Evolutionary conservation across 2,113 vertebrate genomes (phyloP).

Genomic region (Tetraodon nigroviridis): DNA sequence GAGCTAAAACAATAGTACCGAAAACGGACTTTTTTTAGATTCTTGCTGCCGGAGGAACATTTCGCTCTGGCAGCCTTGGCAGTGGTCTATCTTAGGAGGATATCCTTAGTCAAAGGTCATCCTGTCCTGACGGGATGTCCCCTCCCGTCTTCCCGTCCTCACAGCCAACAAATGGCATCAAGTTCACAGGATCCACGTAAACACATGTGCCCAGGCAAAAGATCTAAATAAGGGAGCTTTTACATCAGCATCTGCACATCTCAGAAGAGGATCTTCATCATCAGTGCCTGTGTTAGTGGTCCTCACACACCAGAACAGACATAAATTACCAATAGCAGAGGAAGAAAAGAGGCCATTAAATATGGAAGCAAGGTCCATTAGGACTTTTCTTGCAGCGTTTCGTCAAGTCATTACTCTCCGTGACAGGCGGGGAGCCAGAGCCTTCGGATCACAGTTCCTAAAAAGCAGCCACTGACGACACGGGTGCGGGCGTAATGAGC

Average conservation of each 20-base stretch:
- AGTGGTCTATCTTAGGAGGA: conserved; percentile 52
- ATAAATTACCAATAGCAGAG: too few species aligned
- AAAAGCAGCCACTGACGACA: conserved; percentile 41
- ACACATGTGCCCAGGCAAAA: too few species aligned
- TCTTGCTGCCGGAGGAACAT: conserved; percentile 9
- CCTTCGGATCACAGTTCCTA: conserved; percentile 35
- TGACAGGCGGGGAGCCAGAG: conserved; percentile 45
- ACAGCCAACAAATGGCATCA: neutral
- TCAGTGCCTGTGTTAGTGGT: too few species aligned
- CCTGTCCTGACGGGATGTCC: conserved; percentile 63
- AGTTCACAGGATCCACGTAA: too few species aligned
- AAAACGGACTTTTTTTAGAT: conserved; percentile 6
- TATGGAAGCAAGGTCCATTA: conserved; percentile 67
- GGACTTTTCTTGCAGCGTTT: conserved; percentile 58
- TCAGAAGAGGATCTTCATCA: too few species aligned
- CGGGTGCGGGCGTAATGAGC: conserved; percentile 41
- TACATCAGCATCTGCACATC: too few species aligned
- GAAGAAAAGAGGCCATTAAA: conserved; percentile 61
- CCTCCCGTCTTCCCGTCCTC: conserved; percentile 21
- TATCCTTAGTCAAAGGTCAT: conserved; percentile 62
- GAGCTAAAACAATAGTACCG: conserved; percentile 25
- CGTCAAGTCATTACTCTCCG: conserved; percentile 61
- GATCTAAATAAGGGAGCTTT: too few species aligned
- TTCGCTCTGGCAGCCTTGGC: conserved; percentile 30
- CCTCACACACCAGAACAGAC: too few species aligned